Evolutionary conservation across 2,797 vertebrate species (phyloP), one percentile per base, ranked within the genome.

Genomic region (Decapterus maruadsi): DNA sequence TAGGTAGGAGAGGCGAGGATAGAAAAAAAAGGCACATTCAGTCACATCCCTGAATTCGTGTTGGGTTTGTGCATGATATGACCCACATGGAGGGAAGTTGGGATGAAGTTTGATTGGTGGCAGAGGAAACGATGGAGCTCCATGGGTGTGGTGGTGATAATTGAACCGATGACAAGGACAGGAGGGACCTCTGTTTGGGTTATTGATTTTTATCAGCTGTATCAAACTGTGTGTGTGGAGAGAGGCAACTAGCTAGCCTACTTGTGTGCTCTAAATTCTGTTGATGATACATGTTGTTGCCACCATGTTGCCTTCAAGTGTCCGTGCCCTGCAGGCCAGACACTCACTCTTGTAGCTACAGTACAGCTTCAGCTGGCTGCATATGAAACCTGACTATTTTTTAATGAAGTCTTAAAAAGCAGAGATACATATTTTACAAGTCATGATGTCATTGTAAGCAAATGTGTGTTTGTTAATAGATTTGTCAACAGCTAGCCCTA

Each of bases 81-180:
- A 63, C 34, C 68, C 66, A 67, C 65, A 87, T 66, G 69, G 55
- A 72, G 42, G 74, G 81, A 88, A 92, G 84, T 91, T 90, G n/a
- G 36, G 13, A 36, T 84, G 73, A 88, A 92, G 82, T 93, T 90
- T 75, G 50, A 68, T 73, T 69, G 54, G 29, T 43, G 22, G 45
- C 40, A 31, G 53, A 67, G 38, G 29, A 72, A 13, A 75, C 63
- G 67, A 80, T 82, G 67, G 65, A 75, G 71, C 77, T 81, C 54
- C 53, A 60, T 88, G 92, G 89, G 88, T 75, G 89, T 92, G 90
- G 88, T 88, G 83, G 36, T 82, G 60, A 57, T 69, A 31, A 6
- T 54, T 29, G 66, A 19, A n/a, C 20, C 53, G 57, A 60, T 78
- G 79, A 70, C 60, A 56, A 20, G 56, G 58, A 36, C 31, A 65